Evolutionary conservation across 2,797 vertebrate genomes (phyloP).

Genomic region (Artibeus lituratus): DNA sequence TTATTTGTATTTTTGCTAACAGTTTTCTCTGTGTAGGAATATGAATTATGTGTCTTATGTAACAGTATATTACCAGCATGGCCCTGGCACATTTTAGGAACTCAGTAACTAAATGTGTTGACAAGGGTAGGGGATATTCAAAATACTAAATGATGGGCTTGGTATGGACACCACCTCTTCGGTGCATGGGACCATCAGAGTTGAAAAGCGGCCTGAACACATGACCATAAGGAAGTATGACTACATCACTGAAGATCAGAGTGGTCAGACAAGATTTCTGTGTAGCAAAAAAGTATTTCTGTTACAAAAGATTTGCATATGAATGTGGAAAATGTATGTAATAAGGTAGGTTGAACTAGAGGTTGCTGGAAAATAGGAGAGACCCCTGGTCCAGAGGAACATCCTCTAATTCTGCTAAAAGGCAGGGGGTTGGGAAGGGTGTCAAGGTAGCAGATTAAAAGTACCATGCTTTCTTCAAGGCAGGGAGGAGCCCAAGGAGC

Average conservation of each 20-base stretch:
- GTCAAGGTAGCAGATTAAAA: background rate
- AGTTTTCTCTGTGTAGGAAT: background rate
- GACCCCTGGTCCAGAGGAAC: background rate
- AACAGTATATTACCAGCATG: background rate
- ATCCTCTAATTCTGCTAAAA: background rate
- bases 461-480: background rate
- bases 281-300: background rate
- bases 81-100: background rate
- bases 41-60: background rate
- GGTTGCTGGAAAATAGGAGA: background rate
- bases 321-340: background rate
- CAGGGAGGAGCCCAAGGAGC: background rate
- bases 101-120: background rate
- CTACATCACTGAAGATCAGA: background rate
- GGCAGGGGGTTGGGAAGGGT: background rate
- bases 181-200: no score
- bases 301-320: background rate
- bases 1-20: conserved; percentile 22
- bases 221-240: background rate
- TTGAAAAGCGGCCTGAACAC: background rate
- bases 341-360: background rate
- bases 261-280: background rate
- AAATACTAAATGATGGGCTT: background rate
- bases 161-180: background rate
- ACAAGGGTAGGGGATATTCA: background rate